These are phyloP conservation scores for Dugesia japonica DNA, from an alignment of 2,888 invertebrate genomes.

Conservation along the genomic window DNA sequence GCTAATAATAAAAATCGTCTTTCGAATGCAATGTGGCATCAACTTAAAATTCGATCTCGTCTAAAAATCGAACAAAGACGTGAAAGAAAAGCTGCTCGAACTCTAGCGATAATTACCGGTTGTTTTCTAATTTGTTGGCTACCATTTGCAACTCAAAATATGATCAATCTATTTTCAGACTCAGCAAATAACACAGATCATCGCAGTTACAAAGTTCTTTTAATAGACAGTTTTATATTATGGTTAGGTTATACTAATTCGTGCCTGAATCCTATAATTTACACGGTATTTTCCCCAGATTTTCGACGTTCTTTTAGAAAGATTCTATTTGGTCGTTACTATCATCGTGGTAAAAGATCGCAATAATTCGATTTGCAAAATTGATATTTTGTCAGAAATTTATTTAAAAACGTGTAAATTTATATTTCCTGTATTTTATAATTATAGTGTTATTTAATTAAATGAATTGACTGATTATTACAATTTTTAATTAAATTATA, in stretches of 20 bases:
- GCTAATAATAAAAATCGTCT: background rate
- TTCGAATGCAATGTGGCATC: background rate
- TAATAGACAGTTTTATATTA: background rate
- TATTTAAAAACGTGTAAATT: too few species aligned
- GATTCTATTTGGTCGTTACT: constrained; percentile 34
- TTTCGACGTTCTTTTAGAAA: constrained; percentile 34
- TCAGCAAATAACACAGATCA: background rate
- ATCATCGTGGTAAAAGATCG: background rate
- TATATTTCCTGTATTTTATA: too few species aligned
- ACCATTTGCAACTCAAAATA: constrained; percentile 59
- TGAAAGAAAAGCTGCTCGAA: constrained; percentile 46
- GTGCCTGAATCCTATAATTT: constrained; percentile 34
- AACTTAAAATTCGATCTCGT: background rate
- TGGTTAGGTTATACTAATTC: constrained; percentile 35
- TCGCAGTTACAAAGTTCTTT: background rate
- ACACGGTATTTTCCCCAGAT: constrained; percentile 35
- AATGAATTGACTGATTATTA: too few species aligned
- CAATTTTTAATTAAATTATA: too few species aligned
- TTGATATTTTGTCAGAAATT: too few species aligned
- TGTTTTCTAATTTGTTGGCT: constrained; percentile 80
- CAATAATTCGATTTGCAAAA: background rate
- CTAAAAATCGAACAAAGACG: constrained; percentile 42
- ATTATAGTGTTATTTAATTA: too few species aligned
- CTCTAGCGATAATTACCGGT: constrained; percentile 62
- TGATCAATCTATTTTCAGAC: background rate